Evolutionary conservation across 1,140 invertebrate species (phyloP), one percentile per base, ranked within the genome.

Genomic region (Drosophila nasuta): DNA sequence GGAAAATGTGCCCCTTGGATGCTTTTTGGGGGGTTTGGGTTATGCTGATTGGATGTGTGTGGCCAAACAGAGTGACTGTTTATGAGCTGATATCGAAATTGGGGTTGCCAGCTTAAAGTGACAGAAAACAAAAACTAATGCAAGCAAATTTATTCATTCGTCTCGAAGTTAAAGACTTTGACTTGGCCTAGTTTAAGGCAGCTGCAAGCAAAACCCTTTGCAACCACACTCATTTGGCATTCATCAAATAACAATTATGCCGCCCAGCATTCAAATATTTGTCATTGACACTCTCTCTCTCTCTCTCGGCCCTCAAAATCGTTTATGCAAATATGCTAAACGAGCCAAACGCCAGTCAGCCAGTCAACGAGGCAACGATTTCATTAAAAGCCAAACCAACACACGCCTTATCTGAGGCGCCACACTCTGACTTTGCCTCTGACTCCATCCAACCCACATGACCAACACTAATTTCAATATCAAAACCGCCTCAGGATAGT

Each of bases 381-480:
- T 87, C 82, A 87, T 87, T 87, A 88, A 77, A 79, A 60, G 67
- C 41, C 68, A 73, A 46, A 46, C 46, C 48, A 57, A 59, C 77
- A 77, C 80, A 74, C 80, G 72, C 72, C 77, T 65, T 85, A 69
- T 82, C 81, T 62, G 41, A 52, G 65, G n/a, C 17, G 17, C 4
- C 49, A 54, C 43, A 65, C 60, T 41, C 10, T n/a, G 8, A 30
- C 43, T 45, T 20, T 20, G 20, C 20, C 20, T 20, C 20, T 20
- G 20, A 25, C 20, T 25, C 20, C 20, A 25, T 25, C 43, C 41
- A 0, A 43, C 43, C 35, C 10, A 72, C 79, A 57, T 54, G n/a
- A 38, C 20, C 46, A 65, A 45, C 15, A 83, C 83, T 87, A 87
- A 88, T 87, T 88, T 87, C 76, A 87, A 87, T 88, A 87, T 87